phyloP scores from a whole-genome alignment of 37 sponge, comb jelly and placozoan species.

The Agelas oroides region DNA sequence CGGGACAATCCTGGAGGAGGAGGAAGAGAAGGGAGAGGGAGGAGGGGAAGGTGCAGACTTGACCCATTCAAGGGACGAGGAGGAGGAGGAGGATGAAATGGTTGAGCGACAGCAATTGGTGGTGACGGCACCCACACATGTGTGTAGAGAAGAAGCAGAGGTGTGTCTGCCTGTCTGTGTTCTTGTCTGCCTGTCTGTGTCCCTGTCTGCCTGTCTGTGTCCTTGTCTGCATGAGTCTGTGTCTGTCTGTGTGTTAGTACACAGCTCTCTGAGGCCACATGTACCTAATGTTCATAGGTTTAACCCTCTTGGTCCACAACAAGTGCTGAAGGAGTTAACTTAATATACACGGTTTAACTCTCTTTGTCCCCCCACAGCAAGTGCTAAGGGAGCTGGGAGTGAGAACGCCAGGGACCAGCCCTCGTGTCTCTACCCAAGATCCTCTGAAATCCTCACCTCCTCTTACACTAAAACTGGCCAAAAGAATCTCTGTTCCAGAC shows the following conservation, averaged over 20 bases:
- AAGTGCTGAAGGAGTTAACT: constrained; percentile 6
- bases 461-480: no score
- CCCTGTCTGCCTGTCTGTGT: background rate
- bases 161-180: background rate
- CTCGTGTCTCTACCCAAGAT: background rate
- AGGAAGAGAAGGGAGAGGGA: background rate
- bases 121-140: background rate
- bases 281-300: no score
- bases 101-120: background rate
- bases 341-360: no score
- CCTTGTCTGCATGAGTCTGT: background rate
- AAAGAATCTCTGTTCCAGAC: no score
- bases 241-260: no score
- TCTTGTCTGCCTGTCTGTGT: background rate
- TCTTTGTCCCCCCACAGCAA: background rate
- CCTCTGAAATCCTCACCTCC: no score
- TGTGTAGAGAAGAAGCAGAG: background rate
- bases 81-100: background rate
- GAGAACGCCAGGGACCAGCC: background rate
- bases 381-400: constrained; percentile 13
- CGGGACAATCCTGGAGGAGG: background rate
- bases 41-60: background rate
- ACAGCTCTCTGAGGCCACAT: no score
- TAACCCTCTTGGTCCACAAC: no score
- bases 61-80: background rate